These are phyloP conservation scores for Halcyon smyrnensis DNA, from an alignment of 2,797 vertebrate species.

Conservation along the genomic window DNA sequence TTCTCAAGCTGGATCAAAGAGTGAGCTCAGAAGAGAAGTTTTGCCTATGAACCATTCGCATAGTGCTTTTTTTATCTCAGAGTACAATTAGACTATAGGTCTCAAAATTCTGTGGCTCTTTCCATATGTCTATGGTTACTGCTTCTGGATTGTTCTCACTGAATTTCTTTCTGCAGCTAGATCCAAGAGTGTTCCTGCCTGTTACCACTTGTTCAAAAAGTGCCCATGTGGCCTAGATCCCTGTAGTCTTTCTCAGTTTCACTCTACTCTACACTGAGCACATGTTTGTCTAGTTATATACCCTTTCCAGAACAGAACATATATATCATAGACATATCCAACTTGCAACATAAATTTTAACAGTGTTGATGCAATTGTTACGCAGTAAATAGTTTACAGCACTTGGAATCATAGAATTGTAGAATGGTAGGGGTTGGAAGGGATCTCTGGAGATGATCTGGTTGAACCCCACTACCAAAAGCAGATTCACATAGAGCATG, in stretches of 20 bases:
- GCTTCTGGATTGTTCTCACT: too few relatives aligned
- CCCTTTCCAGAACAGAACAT: not conserved
- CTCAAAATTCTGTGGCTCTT: not conserved
- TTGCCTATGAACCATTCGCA: not conserved
- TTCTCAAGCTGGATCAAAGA: not conserved
- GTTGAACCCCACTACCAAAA: too few relatives aligned
- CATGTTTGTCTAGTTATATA: not conserved
- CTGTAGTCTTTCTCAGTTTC: not conserved
- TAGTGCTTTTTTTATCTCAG: not conserved
- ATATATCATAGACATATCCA: not conserved
- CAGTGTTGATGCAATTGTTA: not conserved
- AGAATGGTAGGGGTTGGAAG: too few relatives aligned
- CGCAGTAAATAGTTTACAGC: not conserved
- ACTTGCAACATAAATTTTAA: not conserved
- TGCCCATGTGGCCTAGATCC: too few relatives aligned
- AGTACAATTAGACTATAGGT: not conserved
- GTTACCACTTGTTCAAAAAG: not conserved
- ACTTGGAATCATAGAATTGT: not conserved
- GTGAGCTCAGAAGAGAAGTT: fast-evolving
- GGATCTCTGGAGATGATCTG: too few relatives aligned
- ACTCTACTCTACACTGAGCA: not conserved
- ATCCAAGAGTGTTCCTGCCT: not conserved
- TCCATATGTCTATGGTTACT: too few relatives aligned
- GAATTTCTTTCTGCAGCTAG: too few relatives aligned
- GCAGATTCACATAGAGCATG: too few relatives aligned